A percentile compares a stretch with the other conserved stretches of the same genome.
phyloP scores from a whole-genome alignment of 2,888 invertebrate genomes.

The Heliconius ethilla region DNA sequence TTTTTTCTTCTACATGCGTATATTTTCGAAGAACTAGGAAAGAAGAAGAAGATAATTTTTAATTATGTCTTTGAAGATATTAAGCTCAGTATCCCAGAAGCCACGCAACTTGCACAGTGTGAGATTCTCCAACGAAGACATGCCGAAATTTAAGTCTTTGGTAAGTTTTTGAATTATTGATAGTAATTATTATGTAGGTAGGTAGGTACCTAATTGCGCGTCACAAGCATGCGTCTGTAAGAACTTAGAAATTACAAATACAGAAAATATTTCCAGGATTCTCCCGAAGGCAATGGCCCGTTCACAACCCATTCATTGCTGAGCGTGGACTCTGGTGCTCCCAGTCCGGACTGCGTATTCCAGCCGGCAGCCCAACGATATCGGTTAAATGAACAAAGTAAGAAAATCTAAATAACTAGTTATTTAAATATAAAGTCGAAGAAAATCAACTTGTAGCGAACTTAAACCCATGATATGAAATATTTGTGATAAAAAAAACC shows the following conservation, averaged over 20 bases:
- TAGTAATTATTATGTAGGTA: no score
- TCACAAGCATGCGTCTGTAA: background rate
- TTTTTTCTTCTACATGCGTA: background rate
- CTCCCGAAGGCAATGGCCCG: constrained; percentile 58
- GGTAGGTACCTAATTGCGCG: no score
- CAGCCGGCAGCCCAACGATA: constrained; percentile 73
- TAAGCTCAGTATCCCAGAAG: constrained; percentile 55
- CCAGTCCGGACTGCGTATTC: constrained; percentile 70
- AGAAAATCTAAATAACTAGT: constrained; percentile 42
- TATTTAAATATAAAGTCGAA: background rate
- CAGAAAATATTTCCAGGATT: constrained; percentile 53
- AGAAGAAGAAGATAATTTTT: background rate
- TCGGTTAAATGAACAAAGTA: constrained; percentile 72
- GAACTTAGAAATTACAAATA: background rate
- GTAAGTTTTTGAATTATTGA: no score
- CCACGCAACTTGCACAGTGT: constrained; percentile 62
- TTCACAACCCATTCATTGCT: constrained; percentile 58
- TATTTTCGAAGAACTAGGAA: background rate
- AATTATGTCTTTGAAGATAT: constrained; percentile 58
- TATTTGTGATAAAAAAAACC: background rate
- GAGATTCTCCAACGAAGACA: constrained; percentile 67
- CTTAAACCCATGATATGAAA: background rate
- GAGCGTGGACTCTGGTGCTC: constrained; percentile 71
- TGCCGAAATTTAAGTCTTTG: constrained; percentile 65
- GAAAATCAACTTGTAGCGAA: background rate